Base-by-base conservation (phyloP, 1,140 invertebrate genomes). In the Thaumatotibia leucotreta region DNA sequence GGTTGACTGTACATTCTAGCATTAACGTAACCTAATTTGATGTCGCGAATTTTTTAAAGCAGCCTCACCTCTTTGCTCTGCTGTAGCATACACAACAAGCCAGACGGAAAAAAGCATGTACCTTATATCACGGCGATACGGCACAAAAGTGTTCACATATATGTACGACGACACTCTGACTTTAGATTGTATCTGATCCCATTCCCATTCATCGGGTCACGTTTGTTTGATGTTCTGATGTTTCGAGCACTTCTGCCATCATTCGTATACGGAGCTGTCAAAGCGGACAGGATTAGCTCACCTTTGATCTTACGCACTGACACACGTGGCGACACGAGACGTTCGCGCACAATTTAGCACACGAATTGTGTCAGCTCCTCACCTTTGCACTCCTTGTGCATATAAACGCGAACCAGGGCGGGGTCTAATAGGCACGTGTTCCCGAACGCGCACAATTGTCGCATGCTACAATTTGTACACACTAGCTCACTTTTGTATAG, bases 371-470 rank as follows among this genome's bases (percentile, higher is more conserved):
- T 35, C n/a, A 11, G n/a, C 4, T n/a, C 22, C 64, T 45, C 20
- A 91, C 91, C 94, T 84, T 94, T 94, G 88, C 94, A 94, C 91
- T 99, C 98, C 93, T 98, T 98, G 84, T 98, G 93, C 65, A 99
- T 96, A 35, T 98, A 99, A 83, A 99, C 95, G 79, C 98, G 93
- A 80, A 98, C 94, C 67, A 96, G 93, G 88, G 97, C 98, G 64
- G 97, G 96, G 89, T 99, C 98, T 62, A 99, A 93, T 61, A 99
- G 95, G 50, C 97, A 97, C 1, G 97, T 99, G 35, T 95, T 97
- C 23, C 97, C 96, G 91, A 97, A n/a, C n/a, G n/a, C n/a, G n/a
- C n/a, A n/a, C n/a, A n/a, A n/a, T n/a, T n/a, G n/a, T n/a, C n/a
- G n/a, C n/a, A n/a, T n/a, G n/a, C n/a, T n/a, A n/a, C n/a, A n/a